These are phyloP conservation scores for Ahaetulla prasina DNA, from an alignment of 2,113 vertebrate species.

Conservation along the genomic window DNA sequence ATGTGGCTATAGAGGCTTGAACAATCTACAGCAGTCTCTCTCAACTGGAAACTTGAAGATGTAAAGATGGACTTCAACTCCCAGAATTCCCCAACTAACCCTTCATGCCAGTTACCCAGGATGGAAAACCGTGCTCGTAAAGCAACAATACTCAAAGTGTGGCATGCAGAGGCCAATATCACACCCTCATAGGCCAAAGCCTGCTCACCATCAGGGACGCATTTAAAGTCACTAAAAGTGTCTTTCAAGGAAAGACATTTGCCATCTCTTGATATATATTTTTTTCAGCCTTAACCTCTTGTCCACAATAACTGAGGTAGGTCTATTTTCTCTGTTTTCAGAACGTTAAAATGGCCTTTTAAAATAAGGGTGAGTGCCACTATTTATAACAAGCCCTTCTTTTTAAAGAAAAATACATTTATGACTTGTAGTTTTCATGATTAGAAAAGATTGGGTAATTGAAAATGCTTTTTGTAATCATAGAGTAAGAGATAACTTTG, in stretches of 20 bases:
- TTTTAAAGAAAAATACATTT: neutral
- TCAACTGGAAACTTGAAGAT: neutral
- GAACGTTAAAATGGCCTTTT: neutral
- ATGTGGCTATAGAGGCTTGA: neutral
- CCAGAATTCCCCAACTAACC: neutral
- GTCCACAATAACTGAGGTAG: too few relatives aligned
- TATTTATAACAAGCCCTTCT: neutral
- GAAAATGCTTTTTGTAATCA: neutral
- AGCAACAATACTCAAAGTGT: neutral
- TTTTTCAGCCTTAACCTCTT: neutral
- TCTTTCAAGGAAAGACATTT: neutral
- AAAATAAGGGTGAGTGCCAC: neutral
- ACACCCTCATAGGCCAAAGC: neutral
- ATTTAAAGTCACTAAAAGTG: neutral
- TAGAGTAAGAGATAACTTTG: neutral
- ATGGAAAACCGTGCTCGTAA: neutral
- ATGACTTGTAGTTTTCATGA: neutral
- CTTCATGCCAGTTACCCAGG: neutral
- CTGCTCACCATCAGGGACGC: neutral
- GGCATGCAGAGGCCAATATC: neutral
- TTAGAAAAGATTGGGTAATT: neutral
- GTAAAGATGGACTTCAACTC: neutral
- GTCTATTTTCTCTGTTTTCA: neutral
- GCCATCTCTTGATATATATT: neutral
- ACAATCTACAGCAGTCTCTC: neutral